These are phyloP conservation scores for Laupala kohalensis DNA, from an alignment of 1,140 invertebrate genomes.

Conservation along the genomic window DNA sequence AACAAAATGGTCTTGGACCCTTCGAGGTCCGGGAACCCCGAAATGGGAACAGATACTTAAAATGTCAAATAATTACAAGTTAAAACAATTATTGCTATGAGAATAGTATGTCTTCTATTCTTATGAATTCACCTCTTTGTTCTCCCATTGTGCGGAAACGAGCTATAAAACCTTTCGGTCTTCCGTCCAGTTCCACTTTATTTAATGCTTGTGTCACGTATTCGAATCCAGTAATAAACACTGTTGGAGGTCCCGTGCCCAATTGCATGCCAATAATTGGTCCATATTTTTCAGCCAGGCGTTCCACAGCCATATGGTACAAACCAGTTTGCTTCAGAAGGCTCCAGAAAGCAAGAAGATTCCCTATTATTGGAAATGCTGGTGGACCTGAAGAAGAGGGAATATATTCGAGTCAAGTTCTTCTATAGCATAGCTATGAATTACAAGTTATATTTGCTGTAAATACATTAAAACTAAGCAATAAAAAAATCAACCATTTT, in stretches of 20 bases:
- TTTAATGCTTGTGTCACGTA: neutral
- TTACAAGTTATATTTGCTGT: too few relatives aligned
- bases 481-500: too few relatives aligned
- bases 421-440: too few relatives aligned
- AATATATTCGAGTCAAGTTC: too few relatives aligned
- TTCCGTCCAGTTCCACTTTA: constrained; percentile 42
- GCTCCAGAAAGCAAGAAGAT: neutral
- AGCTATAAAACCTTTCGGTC: constrained; percentile 56
- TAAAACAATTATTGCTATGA: too few relatives aligned
- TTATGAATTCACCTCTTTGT: constrained; percentile 39
- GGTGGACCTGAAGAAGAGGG: neutral
- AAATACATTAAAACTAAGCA: too few relatives aligned
- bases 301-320: constrained; percentile 25
- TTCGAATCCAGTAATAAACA: neutral
- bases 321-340: constrained; percentile 18
- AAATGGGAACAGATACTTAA: too few relatives aligned
- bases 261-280: constrained; percentile 35
- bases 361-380: neutral
- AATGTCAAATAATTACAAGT: too few relatives aligned
- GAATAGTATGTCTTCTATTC: neutral
- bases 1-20: too few relatives aligned
- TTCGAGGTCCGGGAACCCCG: too few relatives aligned
- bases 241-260: constrained; percentile 38
- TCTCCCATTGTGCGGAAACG: constrained; percentile 45
- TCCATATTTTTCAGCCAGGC: constrained; percentile 27